Evolutionary conservation across 2,888 invertebrate genomes (phyloP), one percentile per base, ranked within the genome.

Genomic region (Agrilus biguttatus): DNA sequence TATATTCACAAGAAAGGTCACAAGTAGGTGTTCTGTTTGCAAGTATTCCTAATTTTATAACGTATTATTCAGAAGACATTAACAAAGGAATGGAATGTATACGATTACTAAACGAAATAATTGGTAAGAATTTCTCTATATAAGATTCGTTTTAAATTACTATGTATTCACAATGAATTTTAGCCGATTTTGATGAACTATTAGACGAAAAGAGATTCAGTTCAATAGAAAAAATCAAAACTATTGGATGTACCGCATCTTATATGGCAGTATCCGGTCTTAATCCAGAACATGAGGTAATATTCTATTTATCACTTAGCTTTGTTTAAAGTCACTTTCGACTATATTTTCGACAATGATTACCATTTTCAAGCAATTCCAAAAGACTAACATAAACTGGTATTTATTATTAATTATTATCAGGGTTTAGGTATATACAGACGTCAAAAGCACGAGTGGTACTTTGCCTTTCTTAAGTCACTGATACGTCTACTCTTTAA

Each of bases 1-100:
- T 87, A 46, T 87, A 85, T 60, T 83, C 86, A 1, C 85, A 86
- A 58, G 80, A 83, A 51, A 80, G 88, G 43, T 81, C 84, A 51
- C 82, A 83, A 63, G 89, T 88, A 7, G 93, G 93, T 36, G 92
- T 97, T 2, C 84, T 96, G 80, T 98, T 98, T 69, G 96, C 95
- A 8, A 92, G 93, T 42, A 95, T 97, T 54, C 90, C 96, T 3
- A 96, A 96, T 70, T 97, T 96, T 67, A 86, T 91, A 49, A 93
- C 96, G 67, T 97, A 97, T 69, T 98, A 97, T 71, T 91, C 92
- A 1, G 97, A 97, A 67, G 90, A 90, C 61, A 86, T 87, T 37
- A 93, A 96, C 71, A 93, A 95, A 63, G 97, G 96, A 14, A 88
- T 96, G 60, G 97, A 97, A 63, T 97, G 97, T 69, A 91, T 98